Base-by-base conservation (phyloP, 2,888 invertebrate genomes). In the Pterostichus niger region DNA sequence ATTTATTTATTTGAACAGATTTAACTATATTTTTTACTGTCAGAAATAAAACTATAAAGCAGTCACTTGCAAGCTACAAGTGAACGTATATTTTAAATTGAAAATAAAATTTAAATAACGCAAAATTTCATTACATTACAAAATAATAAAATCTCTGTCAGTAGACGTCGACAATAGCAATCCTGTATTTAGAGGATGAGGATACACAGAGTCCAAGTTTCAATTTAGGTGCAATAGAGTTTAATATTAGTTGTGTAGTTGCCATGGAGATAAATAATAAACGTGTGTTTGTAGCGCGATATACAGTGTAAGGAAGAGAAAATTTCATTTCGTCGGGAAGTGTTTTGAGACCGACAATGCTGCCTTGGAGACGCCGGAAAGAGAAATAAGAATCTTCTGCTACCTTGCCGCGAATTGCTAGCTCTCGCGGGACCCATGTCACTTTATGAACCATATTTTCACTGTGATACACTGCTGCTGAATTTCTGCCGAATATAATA, bases 381-480 rank as follows among this genome's bases (percentile, higher is more conserved):
- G 68, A 71, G 44, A 71, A 71, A 44, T 35, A 71, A 71, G 64
- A 68, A 68, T 68, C 64, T 68, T n/a, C 35, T 68, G 64, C 40
- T 40, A 6, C 40, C 40, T 40, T 9, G 40, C 40, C 40, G 40
- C 40, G 40, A 40, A 40, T 40, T 40, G 59, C 64, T 13, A 17
- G 15, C 44, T 11, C 68, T 17, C 11, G 68, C 6, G 68, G 68
- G 68, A 71, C 15, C 44, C 44, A 44, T 71, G 68, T 71, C 68
- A 71, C 68, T 71, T 71, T 71, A 71, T 71, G 68, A 46, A 71
- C 44, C 68, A 71, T 71, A 71, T 71, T 71, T 71, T 40, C 68
- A 11, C 15, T 40, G 68, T 71, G 44, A 71, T 71, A 40, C 44
- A 71, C 17, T 71, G 68, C 68, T 71, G 44, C 33, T 61, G 24